These are phyloP conservation scores for Rhinogobius similis DNA, from an alignment of 2,113 vertebrate genomes.

Conservation along the genomic window DNA sequence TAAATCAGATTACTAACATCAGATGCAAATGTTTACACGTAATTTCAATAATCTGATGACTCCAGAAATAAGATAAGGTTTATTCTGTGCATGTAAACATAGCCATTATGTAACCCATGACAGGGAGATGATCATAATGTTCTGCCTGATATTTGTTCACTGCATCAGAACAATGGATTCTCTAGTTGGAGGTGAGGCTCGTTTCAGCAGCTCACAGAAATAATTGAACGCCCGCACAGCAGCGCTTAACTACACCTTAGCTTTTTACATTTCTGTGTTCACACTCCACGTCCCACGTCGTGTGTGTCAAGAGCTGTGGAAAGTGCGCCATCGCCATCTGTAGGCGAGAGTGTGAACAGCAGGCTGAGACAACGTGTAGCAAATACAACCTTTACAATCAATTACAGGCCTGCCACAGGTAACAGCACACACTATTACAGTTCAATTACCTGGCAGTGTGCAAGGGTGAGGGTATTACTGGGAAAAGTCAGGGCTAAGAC, in stretches of 20 bases:
- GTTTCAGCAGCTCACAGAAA: conserved; percentile 9
- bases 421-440: conserved; percentile 71
- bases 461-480: conserved; percentile 62
- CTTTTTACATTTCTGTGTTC: conserved; percentile 1
- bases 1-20: no score
- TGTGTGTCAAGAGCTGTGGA: neutral
- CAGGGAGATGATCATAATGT: neutral
- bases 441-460: conserved; percentile 70
- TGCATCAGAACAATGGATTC: conserved; percentile 2
- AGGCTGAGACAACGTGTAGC: conserved; percentile 33
- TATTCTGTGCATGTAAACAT: no score
- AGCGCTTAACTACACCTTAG: conserved; percentile 25
- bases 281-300: neutral
- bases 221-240: conserved; percentile 10
- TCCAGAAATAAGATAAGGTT: no score
- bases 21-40: no score
- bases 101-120: neutral
- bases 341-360: conserved; percentile 36
- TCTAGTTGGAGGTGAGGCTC: conserved; percentile 3
- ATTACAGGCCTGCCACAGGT: conserved; percentile 72
- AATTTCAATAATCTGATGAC: no score
- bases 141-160: neutral
- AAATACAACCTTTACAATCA: conserved; percentile 70
- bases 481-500: conserved; percentile 51
- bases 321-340: conserved; percentile 72